Conservation (phyloP, 2,113 vertebrate species). For the Peucedramus taeniatus region DNA sequence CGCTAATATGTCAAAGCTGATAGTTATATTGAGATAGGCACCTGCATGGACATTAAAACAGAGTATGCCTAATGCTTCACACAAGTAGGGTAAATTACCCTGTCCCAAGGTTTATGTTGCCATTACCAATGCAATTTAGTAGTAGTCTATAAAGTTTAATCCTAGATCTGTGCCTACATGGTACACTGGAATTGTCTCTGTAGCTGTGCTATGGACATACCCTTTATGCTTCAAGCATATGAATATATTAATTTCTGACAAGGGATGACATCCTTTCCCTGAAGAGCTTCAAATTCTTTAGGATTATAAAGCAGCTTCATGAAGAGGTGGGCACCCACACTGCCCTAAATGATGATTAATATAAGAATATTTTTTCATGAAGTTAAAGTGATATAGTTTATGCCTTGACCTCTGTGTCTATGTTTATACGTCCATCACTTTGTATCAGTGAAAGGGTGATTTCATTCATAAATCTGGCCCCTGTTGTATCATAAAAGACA, state of each 20-base stretch:
- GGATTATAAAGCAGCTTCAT: background rate
- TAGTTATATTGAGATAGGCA: background rate
- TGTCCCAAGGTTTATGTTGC: background rate
- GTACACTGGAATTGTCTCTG: background rate
- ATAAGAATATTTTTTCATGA: background rate
- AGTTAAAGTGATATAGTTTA: background rate
- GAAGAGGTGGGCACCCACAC: background rate
- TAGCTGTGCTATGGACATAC: background rate
- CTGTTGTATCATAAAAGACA: background rate
- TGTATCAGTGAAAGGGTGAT: background rate
- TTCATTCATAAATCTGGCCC: background rate
- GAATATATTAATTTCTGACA: background rate
- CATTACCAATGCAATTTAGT: background rate
- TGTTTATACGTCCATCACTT: background rate
- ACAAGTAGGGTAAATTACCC: background rate
- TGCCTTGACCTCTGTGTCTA: background rate
- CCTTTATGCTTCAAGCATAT: background rate
- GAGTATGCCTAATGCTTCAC: background rate
- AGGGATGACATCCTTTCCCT: background rate
- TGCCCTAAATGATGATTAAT: background rate
- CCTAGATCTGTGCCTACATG: background rate
- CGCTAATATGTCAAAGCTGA: constrained; percentile 2
- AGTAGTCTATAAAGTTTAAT: background rate
- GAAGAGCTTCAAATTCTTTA: background rate
- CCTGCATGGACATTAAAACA: background rate